Conservation (phyloP, 2,113 vertebrate species). For the Neodon shergylaensis region DNA sequence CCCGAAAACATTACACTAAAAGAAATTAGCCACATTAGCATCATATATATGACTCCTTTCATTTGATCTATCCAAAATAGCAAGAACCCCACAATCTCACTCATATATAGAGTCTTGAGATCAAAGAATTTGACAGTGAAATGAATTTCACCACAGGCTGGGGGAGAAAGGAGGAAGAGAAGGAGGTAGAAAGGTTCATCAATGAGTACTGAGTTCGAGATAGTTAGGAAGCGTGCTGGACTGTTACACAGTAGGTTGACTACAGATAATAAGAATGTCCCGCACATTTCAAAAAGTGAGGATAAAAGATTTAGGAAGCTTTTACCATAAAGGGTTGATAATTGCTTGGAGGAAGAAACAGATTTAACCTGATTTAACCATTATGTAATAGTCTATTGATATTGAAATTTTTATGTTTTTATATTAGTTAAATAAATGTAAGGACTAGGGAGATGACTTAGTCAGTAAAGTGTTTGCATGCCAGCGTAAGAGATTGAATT, state of each 20-base stretch:
- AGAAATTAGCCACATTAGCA: background rate
- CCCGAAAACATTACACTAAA: conserved; percentile 50
- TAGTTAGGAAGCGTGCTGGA: background rate
- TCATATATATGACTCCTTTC: background rate
- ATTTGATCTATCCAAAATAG: conserved; percentile 4
- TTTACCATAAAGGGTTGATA: background rate
- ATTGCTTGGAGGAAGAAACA: background rate
- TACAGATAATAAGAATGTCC: background rate
- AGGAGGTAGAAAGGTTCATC: background rate
- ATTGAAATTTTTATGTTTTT: background rate
- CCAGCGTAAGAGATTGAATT: background rate
- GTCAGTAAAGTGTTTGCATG: background rate
- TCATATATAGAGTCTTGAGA: background rate
- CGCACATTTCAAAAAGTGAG: background rate
- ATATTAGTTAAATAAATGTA: background rate
- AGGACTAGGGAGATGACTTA: background rate
- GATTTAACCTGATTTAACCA: background rate
- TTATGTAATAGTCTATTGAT: background rate
- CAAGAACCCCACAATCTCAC: background rate
- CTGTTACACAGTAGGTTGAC: background rate
- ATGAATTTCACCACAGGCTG: background rate
- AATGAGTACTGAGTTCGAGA: background rate
- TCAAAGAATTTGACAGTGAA: background rate
- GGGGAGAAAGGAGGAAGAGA: background rate
- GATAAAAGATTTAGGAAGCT: background rate